phyloP scores from a whole-genome alignment of 2,797 vertebrate genomes.

The Darevskia nairensis region DNA sequence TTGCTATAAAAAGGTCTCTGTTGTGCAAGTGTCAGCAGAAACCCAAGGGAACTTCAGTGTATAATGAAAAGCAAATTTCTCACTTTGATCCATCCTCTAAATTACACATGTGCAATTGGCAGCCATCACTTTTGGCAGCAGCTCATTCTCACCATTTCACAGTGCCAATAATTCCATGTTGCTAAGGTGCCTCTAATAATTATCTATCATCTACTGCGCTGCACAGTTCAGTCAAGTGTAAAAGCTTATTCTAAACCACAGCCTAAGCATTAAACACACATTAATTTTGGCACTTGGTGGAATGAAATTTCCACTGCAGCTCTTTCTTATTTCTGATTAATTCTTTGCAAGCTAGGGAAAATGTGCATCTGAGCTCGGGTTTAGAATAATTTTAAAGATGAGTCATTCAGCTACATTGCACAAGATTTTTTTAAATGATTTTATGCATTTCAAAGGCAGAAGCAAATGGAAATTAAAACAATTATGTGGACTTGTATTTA shows the following conservation, averaged over 20 bases:
- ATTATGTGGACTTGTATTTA: neutral
- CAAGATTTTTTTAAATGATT: neutral
- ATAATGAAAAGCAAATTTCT: slow-evolving; percentile 35
- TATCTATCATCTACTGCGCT: slow-evolving; percentile 66
- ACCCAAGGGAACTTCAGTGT: slow-evolving; percentile 25
- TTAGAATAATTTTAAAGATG: slow-evolving; percentile 27
- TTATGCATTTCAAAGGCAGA: neutral
- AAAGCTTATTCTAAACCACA: slow-evolving; percentile 58
- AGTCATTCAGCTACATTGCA: neutral
- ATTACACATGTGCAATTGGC: slow-evolving; percentile 66
- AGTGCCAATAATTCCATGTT: slow-evolving; percentile 71
- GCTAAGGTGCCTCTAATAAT: slow-evolving; percentile 69
- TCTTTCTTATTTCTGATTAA: slow-evolving; percentile 63
- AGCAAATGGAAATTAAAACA: neutral
- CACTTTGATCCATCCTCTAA: slow-evolving; percentile 35
- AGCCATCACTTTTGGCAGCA: slow-evolving; percentile 65
- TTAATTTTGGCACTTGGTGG: slow-evolving; percentile 63
- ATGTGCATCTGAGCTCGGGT: slow-evolving; percentile 3
- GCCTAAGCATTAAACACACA: slow-evolving; percentile 72
- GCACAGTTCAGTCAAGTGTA: slow-evolving; percentile 35
- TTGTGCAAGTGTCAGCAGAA: slow-evolving; percentile 33
- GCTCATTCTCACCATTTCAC: slow-evolving; percentile 57
- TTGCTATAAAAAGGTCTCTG: slow-evolving; percentile 12
- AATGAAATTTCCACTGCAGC: slow-evolving; percentile 69
- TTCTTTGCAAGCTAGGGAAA: slow-evolving; percentile 61